These are phyloP conservation scores for Zaprionus nigranus DNA, from an alignment of 1,140 invertebrate genomes.

Conservation along the genomic window DNA sequence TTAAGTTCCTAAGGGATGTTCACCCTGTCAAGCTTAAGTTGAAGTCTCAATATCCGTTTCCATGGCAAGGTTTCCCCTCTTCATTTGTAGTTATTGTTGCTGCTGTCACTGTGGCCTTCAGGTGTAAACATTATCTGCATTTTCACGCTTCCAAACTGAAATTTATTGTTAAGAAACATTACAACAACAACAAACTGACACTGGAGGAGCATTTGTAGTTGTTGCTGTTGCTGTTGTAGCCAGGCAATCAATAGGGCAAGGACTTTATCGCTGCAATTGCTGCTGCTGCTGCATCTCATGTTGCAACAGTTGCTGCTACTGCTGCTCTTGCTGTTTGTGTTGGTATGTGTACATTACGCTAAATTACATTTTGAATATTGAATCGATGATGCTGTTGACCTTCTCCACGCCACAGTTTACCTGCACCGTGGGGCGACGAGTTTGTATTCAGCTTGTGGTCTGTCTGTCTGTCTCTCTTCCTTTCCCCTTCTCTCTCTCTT, in stretches of 20 bases:
- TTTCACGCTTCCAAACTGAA: conserved; percentile 56
- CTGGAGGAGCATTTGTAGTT: neutral
- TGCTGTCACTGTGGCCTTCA: conserved; percentile 54
- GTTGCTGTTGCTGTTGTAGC: conserved; percentile 34
- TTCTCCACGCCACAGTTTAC: conserved; percentile 25
- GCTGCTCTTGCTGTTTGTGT: neutral
- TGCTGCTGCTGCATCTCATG: conserved; percentile 44
- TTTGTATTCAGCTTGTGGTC: neutral
- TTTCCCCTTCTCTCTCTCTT: neutral
- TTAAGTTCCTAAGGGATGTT: neutral
- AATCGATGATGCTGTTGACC: conserved; percentile 67
- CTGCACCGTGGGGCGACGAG: neutral
- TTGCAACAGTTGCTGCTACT: conserved; percentile 16
- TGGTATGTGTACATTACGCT: conserved; percentile 75
- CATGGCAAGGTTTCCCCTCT: neutral
- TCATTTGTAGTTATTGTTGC: neutral
- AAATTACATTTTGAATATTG: conserved; percentile 83
- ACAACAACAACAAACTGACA: neutral
- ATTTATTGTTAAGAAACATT: conserved; percentile 50
- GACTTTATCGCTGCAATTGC: conserved; percentile 72
- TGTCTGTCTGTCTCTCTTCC: neutral
- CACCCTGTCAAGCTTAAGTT: neutral
- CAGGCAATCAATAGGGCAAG: conserved; percentile 50
- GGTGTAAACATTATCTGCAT: conserved; percentile 72
- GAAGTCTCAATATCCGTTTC: neutral